These are phyloP conservation scores for Syngnathoides biaculeatus DNA, from an alignment of 2,113 vertebrate genomes.

Conservation along the genomic window DNA sequence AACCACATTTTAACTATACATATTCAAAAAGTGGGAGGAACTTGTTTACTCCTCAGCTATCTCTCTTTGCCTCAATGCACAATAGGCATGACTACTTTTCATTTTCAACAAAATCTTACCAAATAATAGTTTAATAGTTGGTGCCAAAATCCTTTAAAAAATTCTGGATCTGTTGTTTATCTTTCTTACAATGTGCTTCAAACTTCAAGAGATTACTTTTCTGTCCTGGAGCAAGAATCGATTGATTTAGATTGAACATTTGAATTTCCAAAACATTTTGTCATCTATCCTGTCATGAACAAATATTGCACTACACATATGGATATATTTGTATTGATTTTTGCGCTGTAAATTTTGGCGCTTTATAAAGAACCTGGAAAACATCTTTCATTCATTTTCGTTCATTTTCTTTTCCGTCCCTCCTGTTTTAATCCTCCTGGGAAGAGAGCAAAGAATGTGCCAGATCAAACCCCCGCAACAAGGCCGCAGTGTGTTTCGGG, in stretches of 20 bases:
- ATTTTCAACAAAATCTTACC: neutral
- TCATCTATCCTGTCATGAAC: neutral
- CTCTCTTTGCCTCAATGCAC: no score
- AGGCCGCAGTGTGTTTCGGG: constrained; percentile 47
- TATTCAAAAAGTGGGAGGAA: no score
- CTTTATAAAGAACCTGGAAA: neutral
- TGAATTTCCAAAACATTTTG: neutral
- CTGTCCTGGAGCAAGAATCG: no score
- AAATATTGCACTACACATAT: no score
- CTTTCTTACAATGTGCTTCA: neutral
- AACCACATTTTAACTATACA: no score
- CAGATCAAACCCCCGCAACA: constrained; percentile 61
- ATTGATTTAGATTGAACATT: no score
- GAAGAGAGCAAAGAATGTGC: constrained; percentile 49
- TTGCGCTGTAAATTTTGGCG: no score
- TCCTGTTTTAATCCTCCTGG: constrained; percentile 61
- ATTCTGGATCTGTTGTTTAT: neutral
- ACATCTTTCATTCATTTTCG: neutral
- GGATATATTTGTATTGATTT: no score
- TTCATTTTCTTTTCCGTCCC: neutral
- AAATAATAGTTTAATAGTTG: neutral
- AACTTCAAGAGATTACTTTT: no score
- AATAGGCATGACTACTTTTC: neutral
- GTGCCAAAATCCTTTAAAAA: neutral
- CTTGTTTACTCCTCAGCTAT: no score